phyloP scores from a whole-genome alignment of 2,113 vertebrate genomes.

The Macroglossus sobrinus region DNA sequence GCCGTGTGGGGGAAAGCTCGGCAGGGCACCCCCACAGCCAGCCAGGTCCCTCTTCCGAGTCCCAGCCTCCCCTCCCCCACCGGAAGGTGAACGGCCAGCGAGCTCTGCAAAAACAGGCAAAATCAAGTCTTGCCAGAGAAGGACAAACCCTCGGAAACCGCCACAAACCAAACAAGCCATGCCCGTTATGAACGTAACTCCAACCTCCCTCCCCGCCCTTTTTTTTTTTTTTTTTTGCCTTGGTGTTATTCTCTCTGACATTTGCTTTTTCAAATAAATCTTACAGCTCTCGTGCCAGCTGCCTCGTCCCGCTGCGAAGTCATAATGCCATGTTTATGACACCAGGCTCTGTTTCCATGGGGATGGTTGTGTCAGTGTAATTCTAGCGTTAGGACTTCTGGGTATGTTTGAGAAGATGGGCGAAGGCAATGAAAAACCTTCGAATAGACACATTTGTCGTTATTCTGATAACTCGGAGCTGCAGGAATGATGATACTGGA shows the following conservation, averaged over 20 bases:
- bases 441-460: not conserved
- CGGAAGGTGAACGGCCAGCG: not conserved
- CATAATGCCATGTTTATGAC: conserved; percentile 64
- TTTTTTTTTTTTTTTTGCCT: not conserved
- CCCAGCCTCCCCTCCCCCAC: not conserved
- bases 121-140: not conserved
- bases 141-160: not conserved
- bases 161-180: not conserved
- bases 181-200: not conserved
- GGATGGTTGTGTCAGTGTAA: conserved; percentile 48
- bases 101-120: not conserved
- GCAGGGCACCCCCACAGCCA: too few species aligned
- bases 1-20: not conserved
- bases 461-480: conserved; percentile 22
- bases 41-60: not conserved
- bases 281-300: conserved; percentile 56
- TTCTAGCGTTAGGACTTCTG: conserved; percentile 58
- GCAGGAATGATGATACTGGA: not conserved
- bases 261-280: conserved; percentile 62
- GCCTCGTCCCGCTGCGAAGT: conserved; percentile 64
- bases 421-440: conserved; percentile 51
- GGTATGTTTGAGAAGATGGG: conserved; percentile 42
- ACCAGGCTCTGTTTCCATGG: conserved; percentile 70
- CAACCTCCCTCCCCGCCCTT: not conserved
- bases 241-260: conserved; percentile 35